These are phyloP conservation scores for Cybosia mesomella DNA, from an alignment of 2,888 invertebrate species.

Conservation along the genomic window DNA sequence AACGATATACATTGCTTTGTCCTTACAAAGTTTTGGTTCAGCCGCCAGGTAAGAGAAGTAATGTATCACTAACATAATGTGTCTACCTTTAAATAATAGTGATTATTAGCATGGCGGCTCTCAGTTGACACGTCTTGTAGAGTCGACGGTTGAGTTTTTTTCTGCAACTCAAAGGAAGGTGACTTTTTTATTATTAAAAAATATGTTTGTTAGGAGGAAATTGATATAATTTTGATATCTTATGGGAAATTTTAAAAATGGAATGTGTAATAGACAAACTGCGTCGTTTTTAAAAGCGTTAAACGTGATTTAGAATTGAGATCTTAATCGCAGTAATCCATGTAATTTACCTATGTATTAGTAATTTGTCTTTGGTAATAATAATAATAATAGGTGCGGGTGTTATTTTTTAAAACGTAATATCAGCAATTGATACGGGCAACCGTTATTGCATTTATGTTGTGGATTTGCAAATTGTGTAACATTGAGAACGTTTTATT, in stretches of 20 bases:
- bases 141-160: slow-evolving; percentile 36
- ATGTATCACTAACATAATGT: slow-evolving; percentile 33
- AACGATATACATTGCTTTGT: slow-evolving; percentile 59
- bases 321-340: neutral
- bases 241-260: slow-evolving; percentile 2
- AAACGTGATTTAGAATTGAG: neutral
- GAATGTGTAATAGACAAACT: neutral
- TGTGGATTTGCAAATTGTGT: slow-evolving; percentile 35
- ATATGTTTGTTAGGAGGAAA: neutral
- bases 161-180: slow-evolving; percentile 11
- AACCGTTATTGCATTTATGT: slow-evolving; percentile 20
- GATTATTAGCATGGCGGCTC: slow-evolving; percentile 11
- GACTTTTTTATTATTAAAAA: slow-evolving; percentile 15
- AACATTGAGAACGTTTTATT: slow-evolving; percentile 38
- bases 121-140: slow-evolving; percentile 45
- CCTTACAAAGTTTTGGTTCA: slow-evolving; percentile 19
- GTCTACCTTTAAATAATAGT: slow-evolving; percentile 17
- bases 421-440: slow-evolving; percentile 40
- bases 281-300: neutral
- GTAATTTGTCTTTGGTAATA: too few relatives aligned
- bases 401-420: neutral
- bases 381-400: neutral
- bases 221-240: neutral
- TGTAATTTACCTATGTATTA: neutral
- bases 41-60: slow-evolving; percentile 14